A percentile compares a stretch with the other conserved stretches of the same genome.
Conservation (phyloP, 2,113 vertebrate genomes). For the Leucopsar rothschildi region DNA sequence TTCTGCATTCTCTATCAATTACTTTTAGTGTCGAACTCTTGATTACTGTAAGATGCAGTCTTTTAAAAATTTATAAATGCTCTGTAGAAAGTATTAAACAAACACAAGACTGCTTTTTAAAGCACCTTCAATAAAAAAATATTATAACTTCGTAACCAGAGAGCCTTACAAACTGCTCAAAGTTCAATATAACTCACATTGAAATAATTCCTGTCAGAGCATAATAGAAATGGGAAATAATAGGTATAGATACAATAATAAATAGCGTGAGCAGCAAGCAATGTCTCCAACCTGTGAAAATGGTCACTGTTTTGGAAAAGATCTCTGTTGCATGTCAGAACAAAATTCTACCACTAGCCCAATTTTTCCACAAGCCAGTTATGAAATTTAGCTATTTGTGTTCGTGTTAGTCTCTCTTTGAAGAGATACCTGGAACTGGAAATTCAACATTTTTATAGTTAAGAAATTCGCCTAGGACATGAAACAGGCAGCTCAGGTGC, state of each 20-base stretch:
- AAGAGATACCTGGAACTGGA: slow-evolving; percentile 6
- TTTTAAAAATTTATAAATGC: slow-evolving; percentile 38
- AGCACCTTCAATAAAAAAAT: slow-evolving; percentile 22
- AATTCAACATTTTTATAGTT: slow-evolving; percentile 4
- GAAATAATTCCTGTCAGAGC: slow-evolving; percentile 8
- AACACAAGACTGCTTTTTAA: slow-evolving; percentile 33
- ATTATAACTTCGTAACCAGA: neutral
- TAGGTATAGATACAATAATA: neutral
- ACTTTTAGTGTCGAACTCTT: slow-evolving; percentile 67
- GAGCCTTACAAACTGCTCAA: neutral
- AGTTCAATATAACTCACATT: neutral
- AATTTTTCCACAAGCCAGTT: neutral
- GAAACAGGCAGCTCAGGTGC: neutral
- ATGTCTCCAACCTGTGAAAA: neutral
- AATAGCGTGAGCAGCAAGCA: neutral
- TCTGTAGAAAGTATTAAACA: slow-evolving; percentile 44
- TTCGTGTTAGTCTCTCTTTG: neutral
- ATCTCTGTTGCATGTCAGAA: neutral
- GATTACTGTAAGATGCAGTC: slow-evolving; percentile 62
- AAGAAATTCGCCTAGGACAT: slow-evolving; percentile 12
- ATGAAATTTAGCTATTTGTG: neutral
- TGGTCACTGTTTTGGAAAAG: neutral
- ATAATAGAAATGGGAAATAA: neutral
- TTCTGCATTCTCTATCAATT: slow-evolving; percentile 70
- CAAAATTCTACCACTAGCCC: neutral